Conservation (phyloP, 2,888 invertebrate species). For the Clivina fossor region DNA sequence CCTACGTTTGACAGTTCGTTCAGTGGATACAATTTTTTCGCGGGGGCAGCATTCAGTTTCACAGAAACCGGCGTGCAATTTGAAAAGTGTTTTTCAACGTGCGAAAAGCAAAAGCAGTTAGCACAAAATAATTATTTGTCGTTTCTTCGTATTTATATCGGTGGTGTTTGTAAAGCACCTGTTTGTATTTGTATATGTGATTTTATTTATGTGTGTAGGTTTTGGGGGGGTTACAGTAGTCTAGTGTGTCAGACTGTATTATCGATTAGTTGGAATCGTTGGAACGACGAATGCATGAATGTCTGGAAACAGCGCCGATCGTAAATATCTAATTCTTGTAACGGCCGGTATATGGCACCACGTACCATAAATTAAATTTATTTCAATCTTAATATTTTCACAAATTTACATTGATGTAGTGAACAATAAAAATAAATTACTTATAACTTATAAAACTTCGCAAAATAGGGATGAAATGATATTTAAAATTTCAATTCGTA, state of each 20-base stretch:
- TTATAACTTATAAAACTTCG: no score
- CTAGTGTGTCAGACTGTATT: conserved; percentile 49
- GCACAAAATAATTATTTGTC: background rate
- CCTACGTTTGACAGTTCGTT: background rate
- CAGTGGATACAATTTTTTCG: background rate
- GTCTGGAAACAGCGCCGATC: conserved; percentile 45
- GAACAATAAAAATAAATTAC: no score
- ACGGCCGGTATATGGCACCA: no score
- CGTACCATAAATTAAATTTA: no score
- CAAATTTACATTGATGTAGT: no score
- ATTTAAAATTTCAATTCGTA: no score
- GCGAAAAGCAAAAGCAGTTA: no score
- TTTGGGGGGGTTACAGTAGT: conserved; percentile 19
- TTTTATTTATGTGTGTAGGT: conserved; percentile 15
- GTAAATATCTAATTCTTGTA: no score
- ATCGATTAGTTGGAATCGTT: conserved; percentile 51
- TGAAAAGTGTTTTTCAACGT: background rate
- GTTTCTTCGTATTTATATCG: conserved; percentile 13
- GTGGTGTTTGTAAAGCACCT: background rate
- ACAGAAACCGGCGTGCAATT: conserved; percentile 12
- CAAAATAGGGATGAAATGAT: no score
- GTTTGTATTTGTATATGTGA: conserved; percentile 6
- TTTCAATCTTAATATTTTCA: no score
- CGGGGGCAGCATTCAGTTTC: background rate
- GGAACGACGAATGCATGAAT: conserved; percentile 46